Conservation (phyloP, 2,113 vertebrate species). For the Athene noctua region DNA sequence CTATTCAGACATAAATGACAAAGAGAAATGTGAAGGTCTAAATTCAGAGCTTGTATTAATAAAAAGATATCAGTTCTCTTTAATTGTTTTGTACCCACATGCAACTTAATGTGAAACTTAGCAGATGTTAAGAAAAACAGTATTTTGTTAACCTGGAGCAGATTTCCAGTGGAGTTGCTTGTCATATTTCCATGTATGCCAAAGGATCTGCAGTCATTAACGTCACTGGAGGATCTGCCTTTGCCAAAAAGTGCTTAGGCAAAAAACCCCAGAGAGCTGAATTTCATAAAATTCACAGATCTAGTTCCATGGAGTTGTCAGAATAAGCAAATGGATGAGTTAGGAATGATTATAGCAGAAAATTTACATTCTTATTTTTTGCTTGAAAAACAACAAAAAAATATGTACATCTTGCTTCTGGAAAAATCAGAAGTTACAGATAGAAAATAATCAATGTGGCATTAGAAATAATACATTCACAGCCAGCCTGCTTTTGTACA, state of each 20-base stretch:
- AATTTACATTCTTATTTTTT: slow-evolving; percentile 21
- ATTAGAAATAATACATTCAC: background rate
- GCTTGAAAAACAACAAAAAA: background rate
- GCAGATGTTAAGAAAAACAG: background rate
- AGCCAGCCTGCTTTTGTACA: background rate
- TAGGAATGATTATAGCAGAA: slow-evolving; percentile 14
- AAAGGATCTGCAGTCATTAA: background rate
- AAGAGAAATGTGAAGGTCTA: background rate
- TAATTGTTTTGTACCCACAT: background rate
- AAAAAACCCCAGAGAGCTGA: slow-evolving; percentile 14
- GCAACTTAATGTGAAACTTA: background rate
- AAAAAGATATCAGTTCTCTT: background rate
- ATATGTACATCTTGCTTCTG: background rate
- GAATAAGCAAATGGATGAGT: slow-evolving; percentile 28
- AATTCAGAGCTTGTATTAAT: background rate
- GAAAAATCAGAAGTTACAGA: background rate
- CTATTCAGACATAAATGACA: background rate
- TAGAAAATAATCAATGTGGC: background rate
- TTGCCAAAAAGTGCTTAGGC: background rate
- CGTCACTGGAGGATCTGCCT: background rate
- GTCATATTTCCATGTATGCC: background rate
- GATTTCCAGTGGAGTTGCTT: background rate
- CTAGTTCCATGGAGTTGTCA: slow-evolving; percentile 35
- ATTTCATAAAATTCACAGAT: slow-evolving; percentile 40
- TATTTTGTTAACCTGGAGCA: background rate